Base-by-base conservation (phyloP, 1,140 invertebrate genomes). In the Cotesia typhae region DNA sequence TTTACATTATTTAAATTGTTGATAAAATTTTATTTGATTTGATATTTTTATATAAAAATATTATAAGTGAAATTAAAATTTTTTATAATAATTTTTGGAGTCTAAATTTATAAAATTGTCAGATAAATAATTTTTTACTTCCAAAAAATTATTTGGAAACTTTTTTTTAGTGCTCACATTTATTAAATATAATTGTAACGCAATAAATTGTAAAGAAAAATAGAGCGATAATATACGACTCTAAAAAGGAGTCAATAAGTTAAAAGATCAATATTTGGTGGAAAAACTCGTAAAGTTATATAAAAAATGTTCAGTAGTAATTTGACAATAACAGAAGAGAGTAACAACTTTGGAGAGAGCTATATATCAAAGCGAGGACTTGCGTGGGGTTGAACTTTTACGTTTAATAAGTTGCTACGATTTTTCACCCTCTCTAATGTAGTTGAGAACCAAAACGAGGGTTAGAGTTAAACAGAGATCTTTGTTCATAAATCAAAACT, bases 331-430 rank as follows among this genome's bases (percentile, higher is more conserved):
- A 79, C 77, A 75, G 75, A 79, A 79, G 37, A 67, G 71, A 72
- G 52, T 12, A 67, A 47, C 9, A 67, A 72, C 66, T 55, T 67
- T 67, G n/a, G 17, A 72, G 41, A 47, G 63, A n/a, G 65, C 74
- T 67, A 80, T 80, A 75, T 72, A 77, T 80, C 77, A 78, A 78
- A 75, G 61, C 71, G 63, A 53, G 52, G 69, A 71, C 68, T 72
- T 63, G 79, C 70, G 73, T 69, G 73, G 72, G 71, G 75, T 61
- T 68, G 75, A 83, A 84, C 76, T 84, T 84, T 84, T 79, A 77
- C 77, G 81, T 85, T 84, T 85, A 85, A 85, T 85, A 85, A 84
- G 82, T 81, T 77, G 66, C 76, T 74, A 76, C 80, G 75, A 85
- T 85, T 85, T 85, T 84, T 85, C 83, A 84, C 76, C 73, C 74